Conservation (phyloP, 2,888 invertebrate genomes). For the Drosophila paranaensis region DNA sequence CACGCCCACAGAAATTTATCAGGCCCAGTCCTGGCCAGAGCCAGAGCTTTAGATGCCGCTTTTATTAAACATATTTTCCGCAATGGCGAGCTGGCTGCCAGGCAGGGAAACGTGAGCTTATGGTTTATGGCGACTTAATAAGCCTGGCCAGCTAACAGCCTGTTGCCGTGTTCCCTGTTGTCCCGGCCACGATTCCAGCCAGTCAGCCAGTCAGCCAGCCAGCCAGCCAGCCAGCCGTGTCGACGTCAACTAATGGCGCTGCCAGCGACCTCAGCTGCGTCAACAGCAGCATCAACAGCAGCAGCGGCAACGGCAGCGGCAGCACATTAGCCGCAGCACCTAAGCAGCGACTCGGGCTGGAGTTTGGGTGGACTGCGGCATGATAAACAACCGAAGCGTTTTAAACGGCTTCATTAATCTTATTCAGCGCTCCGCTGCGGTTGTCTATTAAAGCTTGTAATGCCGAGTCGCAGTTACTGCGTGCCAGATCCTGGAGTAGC, state of each 20-base stretch:
- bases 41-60: slow-evolving; percentile 61
- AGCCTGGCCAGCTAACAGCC: slow-evolving; percentile 62
- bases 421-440: slow-evolving; percentile 77
- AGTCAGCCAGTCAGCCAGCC: slow-evolving; percentile 19
- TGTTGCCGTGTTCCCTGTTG: slow-evolving; percentile 41
- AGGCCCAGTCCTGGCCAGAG: slow-evolving; percentile 41
- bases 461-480: slow-evolving; percentile 41
- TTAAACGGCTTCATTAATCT: slow-evolving; percentile 84
- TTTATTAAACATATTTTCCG: slow-evolving; percentile 72
- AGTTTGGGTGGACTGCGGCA: slow-evolving; percentile 39
- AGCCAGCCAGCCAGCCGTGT: slow-evolving; percentile 34
- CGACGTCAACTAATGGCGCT: slow-evolving; percentile 65
- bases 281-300: slow-evolving; percentile 21
- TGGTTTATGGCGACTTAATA: slow-evolving; percentile 78
- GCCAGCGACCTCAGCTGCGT: slow-evolving; percentile 47
- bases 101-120: slow-evolving; percentile 73
- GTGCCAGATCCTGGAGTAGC: slow-evolving; percentile 30
- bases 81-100: slow-evolving; percentile 16
- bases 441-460: slow-evolving; percentile 78
- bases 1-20: slow-evolving; percentile 75
- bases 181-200: slow-evolving; percentile 43
- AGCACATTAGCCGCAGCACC: slow-evolving; percentile 63
- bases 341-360: slow-evolving; percentile 31
- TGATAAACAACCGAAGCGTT: slow-evolving; percentile 84
- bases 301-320: slow-evolving; percentile 20